Percentiles rank a stretch among this genome's conserved stretches.
phyloP scores from a whole-genome alignment of 2,797 vertebrate genomes.

The Danio tinwini region DNA sequence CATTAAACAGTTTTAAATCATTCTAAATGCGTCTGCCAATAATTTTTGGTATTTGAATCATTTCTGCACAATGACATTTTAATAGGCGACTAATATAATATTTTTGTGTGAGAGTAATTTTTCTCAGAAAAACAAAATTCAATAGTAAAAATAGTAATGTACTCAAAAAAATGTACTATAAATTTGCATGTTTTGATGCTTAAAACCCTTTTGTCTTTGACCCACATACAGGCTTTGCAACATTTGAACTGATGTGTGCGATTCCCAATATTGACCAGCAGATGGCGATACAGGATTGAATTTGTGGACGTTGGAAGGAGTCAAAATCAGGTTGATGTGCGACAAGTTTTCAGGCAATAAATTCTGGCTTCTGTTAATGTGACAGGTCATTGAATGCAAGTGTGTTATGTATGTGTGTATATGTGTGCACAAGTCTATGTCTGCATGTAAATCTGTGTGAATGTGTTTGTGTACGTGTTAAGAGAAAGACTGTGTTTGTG shows the following conservation, averaged over 20 bases:
- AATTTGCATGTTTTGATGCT: background rate
- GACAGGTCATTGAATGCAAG: slow-evolving; percentile 38
- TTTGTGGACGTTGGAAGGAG: slow-evolving; percentile 41
- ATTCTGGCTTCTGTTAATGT: slow-evolving; percentile 64
- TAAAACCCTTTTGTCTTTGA: background rate
- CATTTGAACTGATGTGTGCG: slow-evolving; percentile 34
- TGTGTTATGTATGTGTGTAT: slow-evolving; percentile 42
- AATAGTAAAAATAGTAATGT: too few species aligned
- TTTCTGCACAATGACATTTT: too few species aligned
- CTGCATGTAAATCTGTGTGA: slow-evolving; percentile 15
- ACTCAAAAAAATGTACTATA: too few species aligned
- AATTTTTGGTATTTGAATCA: too few species aligned
- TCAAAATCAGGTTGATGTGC: slow-evolving; percentile 64
- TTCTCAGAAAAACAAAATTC: too few species aligned
- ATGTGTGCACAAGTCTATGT: slow-evolving; percentile 40
- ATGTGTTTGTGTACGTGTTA: slow-evolving; percentile 37
- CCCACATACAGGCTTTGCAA: background rate
- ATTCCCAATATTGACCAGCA: slow-evolving; percentile 69
- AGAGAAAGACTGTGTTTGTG: background rate
- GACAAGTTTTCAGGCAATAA: slow-evolving; percentile 63
- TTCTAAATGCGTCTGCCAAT: too few species aligned
- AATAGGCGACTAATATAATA: too few species aligned
- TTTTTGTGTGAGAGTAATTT: too few species aligned
- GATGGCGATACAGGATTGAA: slow-evolving; percentile 66
- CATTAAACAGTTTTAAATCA: too few species aligned